Evolutionary conservation across 2,113 vertebrate species (phyloP).

Genomic region (Toxostoma redivivum): DNA sequence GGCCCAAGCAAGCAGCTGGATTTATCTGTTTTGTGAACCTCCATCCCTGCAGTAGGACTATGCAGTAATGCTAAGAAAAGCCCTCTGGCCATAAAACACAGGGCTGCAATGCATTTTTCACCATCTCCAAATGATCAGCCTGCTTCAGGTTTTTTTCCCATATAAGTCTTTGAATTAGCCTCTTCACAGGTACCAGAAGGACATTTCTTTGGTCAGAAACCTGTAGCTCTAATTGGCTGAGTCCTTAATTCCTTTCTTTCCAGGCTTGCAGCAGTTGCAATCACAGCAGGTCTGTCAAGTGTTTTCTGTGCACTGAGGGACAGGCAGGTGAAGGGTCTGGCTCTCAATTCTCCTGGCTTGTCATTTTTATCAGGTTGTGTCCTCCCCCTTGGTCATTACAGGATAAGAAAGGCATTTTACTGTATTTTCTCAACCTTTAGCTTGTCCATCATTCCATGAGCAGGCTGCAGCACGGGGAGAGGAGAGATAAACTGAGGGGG

Average conservation of each 20-base stretch:
- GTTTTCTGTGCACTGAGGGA: background rate
- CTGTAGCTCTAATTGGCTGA: background rate
- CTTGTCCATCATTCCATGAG: conserved; percentile 5
- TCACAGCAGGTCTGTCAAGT: background rate
- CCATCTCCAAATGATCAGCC: background rate
- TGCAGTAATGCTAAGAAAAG: background rate
- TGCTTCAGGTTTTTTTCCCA: background rate
- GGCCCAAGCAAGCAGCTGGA: background rate
- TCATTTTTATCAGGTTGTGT: conserved; percentile 49
- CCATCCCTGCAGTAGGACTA: background rate
- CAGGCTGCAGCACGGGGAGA: background rate
- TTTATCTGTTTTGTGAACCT: background rate
- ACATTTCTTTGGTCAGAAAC: background rate
- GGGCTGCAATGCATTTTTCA: background rate
- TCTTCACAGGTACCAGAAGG: background rate
- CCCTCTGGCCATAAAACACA: background rate
- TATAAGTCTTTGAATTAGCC: background rate
- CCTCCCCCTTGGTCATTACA: conserved; percentile 29
- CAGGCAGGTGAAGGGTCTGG: conserved; percentile 37
- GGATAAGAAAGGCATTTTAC: conserved; percentile 49
- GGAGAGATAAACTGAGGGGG: background rate
- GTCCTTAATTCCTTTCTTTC: background rate
- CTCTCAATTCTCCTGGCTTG: background rate
- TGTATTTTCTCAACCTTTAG: conserved; percentile 35
- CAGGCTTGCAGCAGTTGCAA: background rate